These are phyloP conservation scores for Arge pagana DNA, from an alignment of 2,888 invertebrate species.

Conservation along the genomic window DNA sequence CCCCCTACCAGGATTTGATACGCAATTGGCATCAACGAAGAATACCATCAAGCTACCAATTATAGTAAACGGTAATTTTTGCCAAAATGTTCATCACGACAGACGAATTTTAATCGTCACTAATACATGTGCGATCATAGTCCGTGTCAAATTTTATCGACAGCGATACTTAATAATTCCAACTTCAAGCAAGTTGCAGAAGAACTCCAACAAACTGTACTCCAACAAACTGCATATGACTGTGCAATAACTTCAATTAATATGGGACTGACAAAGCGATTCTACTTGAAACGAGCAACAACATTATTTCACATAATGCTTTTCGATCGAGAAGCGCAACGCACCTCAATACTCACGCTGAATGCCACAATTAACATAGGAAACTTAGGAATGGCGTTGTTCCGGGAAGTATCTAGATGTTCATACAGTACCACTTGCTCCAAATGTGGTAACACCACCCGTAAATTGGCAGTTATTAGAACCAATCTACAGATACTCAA, in stretches of 20 bases:
- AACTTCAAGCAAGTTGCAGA: neutral
- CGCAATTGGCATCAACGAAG: neutral
- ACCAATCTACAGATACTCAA: neutral
- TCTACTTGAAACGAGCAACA: neutral
- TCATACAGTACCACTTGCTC: neutral
- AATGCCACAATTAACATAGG: conserved; percentile 10
- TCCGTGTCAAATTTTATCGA: conserved; percentile 15
- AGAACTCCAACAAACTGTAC: neutral
- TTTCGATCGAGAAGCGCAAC: neutral
- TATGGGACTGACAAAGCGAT: neutral
- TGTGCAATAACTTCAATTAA: conserved; percentile 1
- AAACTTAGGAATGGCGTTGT: conserved; percentile 1
- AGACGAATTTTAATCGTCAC: conserved; percentile 1
- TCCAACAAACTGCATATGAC: neutral
- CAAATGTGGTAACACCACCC: neutral
- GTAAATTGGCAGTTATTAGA: neutral
- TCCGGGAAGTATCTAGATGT: neutral
- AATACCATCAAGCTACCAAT: neutral
- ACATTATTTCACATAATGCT: neutral
- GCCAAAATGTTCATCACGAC: neutral
- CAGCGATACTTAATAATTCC: conserved; percentile 7
- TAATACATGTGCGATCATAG: conserved; percentile 14
- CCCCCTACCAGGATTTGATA: neutral
- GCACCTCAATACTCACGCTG: neutral
- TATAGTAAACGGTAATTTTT: conserved; percentile 7